These are phyloP conservation scores for Syngnathoides biaculeatus DNA, from an alignment of 2,113 vertebrate genomes.

Conservation along the genomic window DNA sequence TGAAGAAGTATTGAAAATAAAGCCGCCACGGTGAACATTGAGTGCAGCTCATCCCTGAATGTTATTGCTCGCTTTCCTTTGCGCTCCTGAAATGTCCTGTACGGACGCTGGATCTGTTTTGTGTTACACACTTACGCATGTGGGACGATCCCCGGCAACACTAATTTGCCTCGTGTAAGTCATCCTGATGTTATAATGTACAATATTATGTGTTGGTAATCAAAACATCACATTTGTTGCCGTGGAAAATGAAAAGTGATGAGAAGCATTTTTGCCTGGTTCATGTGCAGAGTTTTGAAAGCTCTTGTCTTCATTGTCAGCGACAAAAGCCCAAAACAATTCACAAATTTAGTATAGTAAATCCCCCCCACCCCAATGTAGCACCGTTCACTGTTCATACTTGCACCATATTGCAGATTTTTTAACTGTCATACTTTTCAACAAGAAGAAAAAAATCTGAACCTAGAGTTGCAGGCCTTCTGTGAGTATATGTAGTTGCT, in stretches of 20 bases:
- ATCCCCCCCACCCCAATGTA: no score
- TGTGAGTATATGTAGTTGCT: not conserved
- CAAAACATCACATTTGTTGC: slow-evolving; percentile 50
- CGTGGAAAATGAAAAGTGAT: slow-evolving; percentile 25
- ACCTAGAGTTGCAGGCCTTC: not conserved
- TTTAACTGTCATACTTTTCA: no score
- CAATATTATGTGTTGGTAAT: slow-evolving; percentile 65
- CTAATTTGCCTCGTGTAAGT: slow-evolving; percentile 18
- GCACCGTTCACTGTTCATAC: no score
- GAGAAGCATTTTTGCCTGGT: slow-evolving; percentile 8
- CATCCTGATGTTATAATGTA: slow-evolving; percentile 36
- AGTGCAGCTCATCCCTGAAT: slow-evolving; percentile 1
- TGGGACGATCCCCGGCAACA: slow-evolving; percentile 27
- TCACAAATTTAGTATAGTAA: no score
- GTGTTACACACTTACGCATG: slow-evolving; percentile 46
- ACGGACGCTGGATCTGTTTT: slow-evolving; percentile 41
- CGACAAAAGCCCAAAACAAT: no score
- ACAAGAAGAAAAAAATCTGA: not conserved
- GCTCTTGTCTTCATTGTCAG: not conserved
- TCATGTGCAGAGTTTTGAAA: not conserved
- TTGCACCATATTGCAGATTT: no score
- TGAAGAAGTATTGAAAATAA: slow-evolving; percentile 16
- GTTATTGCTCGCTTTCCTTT: not conserved
- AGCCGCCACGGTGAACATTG: not conserved
- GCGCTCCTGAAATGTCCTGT: not conserved